phyloP scores from a whole-genome alignment of 2,797 vertebrate species.

The Sciurus vulgaris region DNA sequence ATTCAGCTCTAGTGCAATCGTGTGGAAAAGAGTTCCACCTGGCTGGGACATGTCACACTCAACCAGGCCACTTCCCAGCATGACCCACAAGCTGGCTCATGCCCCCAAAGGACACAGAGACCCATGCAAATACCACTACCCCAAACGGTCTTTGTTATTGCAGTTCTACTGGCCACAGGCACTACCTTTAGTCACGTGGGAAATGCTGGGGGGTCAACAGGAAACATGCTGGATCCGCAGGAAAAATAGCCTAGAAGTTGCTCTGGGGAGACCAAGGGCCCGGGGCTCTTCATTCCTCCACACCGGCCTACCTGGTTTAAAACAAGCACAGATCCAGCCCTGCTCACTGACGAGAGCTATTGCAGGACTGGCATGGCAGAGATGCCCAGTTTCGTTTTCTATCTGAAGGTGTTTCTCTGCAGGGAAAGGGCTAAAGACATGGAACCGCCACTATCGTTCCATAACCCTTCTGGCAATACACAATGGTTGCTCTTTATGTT shows the following conservation, averaged over 20 bases:
- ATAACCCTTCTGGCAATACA: neutral
- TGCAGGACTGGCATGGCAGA: neutral
- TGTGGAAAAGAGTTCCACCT: neutral
- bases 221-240: neutral
- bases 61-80: neutral
- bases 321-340: neutral
- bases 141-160: neutral
- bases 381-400: conserved; percentile 71
- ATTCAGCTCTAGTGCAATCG: neutral
- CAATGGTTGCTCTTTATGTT: neutral
- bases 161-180: neutral
- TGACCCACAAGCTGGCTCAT: neutral
- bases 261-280: too few species aligned
- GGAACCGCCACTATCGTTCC: fast-evolving
- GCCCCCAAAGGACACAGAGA: neutral
- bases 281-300: too few species aligned
- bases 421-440: neutral
- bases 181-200: neutral
- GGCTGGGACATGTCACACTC: neutral
- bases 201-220: neutral
- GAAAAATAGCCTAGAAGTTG: neutral
- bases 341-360: neutral
- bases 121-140: neutral
- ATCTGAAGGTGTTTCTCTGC: neutral
- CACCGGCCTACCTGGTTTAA: neutral